phyloP scores from a whole-genome alignment of 2,888 invertebrate species.

The Chaitophorus viminalis region DNA sequence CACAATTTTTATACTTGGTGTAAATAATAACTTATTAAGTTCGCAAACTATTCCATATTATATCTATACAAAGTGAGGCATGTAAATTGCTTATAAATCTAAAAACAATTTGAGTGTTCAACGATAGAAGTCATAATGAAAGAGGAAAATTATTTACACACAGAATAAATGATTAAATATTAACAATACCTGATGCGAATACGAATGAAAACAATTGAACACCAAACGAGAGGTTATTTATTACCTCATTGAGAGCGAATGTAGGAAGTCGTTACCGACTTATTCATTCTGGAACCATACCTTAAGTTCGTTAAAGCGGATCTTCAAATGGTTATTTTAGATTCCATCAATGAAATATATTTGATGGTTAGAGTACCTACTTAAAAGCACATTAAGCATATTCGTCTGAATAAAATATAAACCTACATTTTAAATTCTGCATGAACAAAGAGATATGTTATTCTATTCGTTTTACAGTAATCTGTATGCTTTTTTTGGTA shows the following conservation, averaged over 20 bases:
- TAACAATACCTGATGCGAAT: constrained; percentile 5
- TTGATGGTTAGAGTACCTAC: not conserved
- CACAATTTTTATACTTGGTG: too few relatives aligned
- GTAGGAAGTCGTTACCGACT: constrained; percentile 5
- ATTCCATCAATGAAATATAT: not conserved
- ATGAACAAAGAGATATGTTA: too few relatives aligned
- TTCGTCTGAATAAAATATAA: not conserved
- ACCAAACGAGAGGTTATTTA: constrained; percentile 5
- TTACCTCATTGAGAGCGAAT: not conserved
- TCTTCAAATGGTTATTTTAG: not conserved
- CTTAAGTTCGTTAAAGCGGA: constrained; percentile 11
- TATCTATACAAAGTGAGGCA: not conserved
- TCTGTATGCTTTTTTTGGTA: too few relatives aligned
- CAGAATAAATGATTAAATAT: constrained; percentile 11
- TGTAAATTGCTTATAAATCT: not conserved
- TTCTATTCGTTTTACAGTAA: too few relatives aligned
- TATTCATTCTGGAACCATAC: not conserved
- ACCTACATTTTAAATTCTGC: too few relatives aligned
- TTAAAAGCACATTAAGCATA: not conserved
- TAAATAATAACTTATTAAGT: too few relatives aligned
- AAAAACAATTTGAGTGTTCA: too few relatives aligned
- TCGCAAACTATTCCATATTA: not conserved
- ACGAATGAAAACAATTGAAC: not conserved
- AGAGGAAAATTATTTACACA: not conserved
- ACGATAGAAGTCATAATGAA: not conserved